phyloP scores from a whole-genome alignment of 2,797 vertebrate species.

The Hypotaenidia okinawae region DNA sequence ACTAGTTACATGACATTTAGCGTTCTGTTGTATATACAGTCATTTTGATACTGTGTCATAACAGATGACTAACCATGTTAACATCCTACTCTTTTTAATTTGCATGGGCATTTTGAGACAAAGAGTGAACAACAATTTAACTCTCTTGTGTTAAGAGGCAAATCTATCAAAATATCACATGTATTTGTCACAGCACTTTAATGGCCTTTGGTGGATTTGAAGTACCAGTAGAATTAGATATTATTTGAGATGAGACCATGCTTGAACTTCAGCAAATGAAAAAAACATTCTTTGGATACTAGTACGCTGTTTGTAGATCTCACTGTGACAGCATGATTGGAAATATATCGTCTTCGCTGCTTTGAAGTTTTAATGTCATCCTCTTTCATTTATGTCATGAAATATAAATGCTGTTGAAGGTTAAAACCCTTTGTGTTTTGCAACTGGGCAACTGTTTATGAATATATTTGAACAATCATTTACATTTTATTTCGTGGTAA shows the following conservation, averaged over 20 bases:
- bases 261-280: slow-evolving; percentile 32
- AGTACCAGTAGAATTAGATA: neutral
- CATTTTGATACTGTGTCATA: neutral
- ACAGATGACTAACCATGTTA: neutral
- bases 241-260: neutral
- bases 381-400: slow-evolving; percentile 44
- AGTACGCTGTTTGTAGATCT: neutral
- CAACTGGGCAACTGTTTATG: neutral
- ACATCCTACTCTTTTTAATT: neutral
- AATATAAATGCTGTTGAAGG: slow-evolving; percentile 53
- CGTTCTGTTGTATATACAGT: neutral
- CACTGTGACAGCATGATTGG: slow-evolving; percentile 12
- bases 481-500: neutral
- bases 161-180: neutral
- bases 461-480: slow-evolving; percentile 1
- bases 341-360: slow-evolving; percentile 18
- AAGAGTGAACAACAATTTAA: neutral
- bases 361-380: slow-evolving; percentile 65
- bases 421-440: slow-evolving; percentile 37
- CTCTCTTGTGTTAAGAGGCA: neutral
- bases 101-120: neutral
- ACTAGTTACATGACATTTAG: neutral
- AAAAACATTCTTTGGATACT: neutral
- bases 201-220: neutral
- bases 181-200: neutral